These are phyloP conservation scores for Gortyna flavago DNA, from an alignment of 2,888 invertebrate genomes.

Conservation along the genomic window DNA sequence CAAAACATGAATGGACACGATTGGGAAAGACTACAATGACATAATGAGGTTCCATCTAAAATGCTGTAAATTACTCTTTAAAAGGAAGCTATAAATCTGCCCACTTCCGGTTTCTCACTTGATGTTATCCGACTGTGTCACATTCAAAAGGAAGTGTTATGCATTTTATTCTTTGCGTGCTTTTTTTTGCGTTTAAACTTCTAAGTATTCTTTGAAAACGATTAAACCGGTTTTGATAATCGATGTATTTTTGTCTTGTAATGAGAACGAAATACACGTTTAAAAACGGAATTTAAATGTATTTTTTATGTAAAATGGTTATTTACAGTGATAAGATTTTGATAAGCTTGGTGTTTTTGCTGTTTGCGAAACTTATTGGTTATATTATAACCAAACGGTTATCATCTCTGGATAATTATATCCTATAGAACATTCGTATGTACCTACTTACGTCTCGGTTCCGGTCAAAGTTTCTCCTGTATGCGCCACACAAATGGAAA, in stretches of 20 bases:
- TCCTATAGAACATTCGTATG: neutral
- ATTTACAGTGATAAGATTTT: neutral
- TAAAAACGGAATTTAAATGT: neutral
- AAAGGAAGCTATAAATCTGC: constrained; percentile 45
- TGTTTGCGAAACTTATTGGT: neutral
- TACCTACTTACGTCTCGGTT: too few relatives aligned
- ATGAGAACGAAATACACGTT: neutral
- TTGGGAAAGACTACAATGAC: constrained; percentile 20
- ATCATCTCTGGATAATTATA: neutral
- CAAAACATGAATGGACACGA: constrained; percentile 18
- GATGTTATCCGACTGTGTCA: constrained; percentile 35
- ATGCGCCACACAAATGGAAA: neutral
- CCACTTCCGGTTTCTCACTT: constrained; percentile 42
- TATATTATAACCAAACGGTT: too few relatives aligned
- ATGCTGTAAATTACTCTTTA: constrained; percentile 22
- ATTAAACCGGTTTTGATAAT: neutral
- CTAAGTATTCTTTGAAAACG: neutral
- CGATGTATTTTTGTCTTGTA: neutral
- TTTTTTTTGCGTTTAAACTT: neutral
- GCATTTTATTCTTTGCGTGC: constrained; percentile 13
- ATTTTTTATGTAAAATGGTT: neutral
- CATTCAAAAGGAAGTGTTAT: constrained; percentile 21
- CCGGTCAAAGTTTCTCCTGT: neutral
- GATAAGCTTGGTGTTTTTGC: neutral
- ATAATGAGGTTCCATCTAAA: constrained; percentile 32